Evolutionary conservation across 2,888 invertebrate species (phyloP).

Genomic region (Disparrhopalites patrizii): DNA sequence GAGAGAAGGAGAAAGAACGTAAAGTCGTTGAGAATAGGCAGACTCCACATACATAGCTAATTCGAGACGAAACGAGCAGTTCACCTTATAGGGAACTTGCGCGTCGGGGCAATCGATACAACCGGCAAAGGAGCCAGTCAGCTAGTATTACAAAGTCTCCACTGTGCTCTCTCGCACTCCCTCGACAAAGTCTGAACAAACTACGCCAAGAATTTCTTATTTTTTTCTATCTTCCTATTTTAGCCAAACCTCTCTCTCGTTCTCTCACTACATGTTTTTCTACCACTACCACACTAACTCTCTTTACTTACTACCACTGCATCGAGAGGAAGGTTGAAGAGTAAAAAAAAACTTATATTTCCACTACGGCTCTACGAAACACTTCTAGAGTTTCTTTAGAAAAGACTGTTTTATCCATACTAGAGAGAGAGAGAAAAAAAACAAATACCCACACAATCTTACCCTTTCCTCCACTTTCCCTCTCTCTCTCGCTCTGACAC

Average conservation of each 20-base stretch:
- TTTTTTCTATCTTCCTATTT: conserved; percentile 15
- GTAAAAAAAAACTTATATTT: background rate
- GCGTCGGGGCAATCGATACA: conserved; percentile 19
- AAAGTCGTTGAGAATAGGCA: conserved; percentile 9
- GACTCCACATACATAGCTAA: conserved; percentile 21
- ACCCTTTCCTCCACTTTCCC: background rate
- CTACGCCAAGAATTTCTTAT: conserved; percentile 16
- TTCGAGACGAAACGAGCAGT: conserved; percentile 22
- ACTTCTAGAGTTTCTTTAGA: too few relatives aligned
- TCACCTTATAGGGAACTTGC: conserved; percentile 24
- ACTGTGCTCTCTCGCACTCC: conserved; percentile 22
- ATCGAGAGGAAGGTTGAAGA: background rate
- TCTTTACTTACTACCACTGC: background rate
- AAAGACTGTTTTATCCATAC: too few relatives aligned
- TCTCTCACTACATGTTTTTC: conserved; percentile 18
- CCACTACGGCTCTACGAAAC: background rate
- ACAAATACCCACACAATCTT: background rate
- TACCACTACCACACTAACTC: too few relatives aligned
- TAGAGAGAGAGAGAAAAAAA: background rate
- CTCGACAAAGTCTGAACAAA: conserved; percentile 19
- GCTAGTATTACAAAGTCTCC: conserved; percentile 2
- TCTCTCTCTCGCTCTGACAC: background rate
- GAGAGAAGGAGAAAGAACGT: conserved; percentile 3
- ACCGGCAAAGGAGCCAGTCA: conserved; percentile 19
- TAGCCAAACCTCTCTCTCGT: too few relatives aligned